Evolutionary conservation across 2,888 invertebrate genomes (phyloP), one percentile per base, ranked within the genome.

Genomic region (Acronicta aceris): DNA sequence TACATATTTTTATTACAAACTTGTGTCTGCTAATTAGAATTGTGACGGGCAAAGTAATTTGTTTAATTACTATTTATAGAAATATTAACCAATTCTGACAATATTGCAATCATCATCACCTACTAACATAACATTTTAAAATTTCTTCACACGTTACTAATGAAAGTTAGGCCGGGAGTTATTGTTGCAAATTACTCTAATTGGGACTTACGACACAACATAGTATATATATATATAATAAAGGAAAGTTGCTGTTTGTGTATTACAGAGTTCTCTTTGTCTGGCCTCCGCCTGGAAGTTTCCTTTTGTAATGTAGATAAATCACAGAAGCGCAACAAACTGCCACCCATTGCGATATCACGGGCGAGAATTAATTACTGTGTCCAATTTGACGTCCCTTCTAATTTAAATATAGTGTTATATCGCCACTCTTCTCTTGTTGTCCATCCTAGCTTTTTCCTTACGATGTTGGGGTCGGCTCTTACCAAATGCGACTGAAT

Each of bases 181-280:
- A 73, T 76, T 76, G 77, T 80, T 73, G 73, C 65, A 76, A 78
- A 83, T 81, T 76, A 78, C 72, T 74, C 73, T 62, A 63, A 71
- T 71, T 63, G 63, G 51, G 62, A 71, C 62, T 71, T 60, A 69
- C 45, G 63, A 67, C 55, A 59, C 47, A 59, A 47, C 1, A 5
- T 5, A n/a, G n/a, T 21, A 4, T 33, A 36, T 36, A 51, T 51
- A 57, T 25, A 16, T 21, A 69, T 53, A 53, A 54, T 57, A 56
- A 17, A 65, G 61, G 51, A 65, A 70, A 70, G 70, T 70, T 70
- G 47, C 46, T 61, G 61, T 70, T 65, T 70, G 61, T 69, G 45
- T 70, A 70, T 61, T 57, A 65, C 53, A 38, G 46, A 71, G 71
- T 59, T 63, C 46, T 45, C 67, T 67, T 71, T 71, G 71, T 71